These are phyloP conservation scores for Teleogryllus occipitalis DNA, from an alignment of 1,140 invertebrate genomes.

Conservation along the genomic window DNA sequence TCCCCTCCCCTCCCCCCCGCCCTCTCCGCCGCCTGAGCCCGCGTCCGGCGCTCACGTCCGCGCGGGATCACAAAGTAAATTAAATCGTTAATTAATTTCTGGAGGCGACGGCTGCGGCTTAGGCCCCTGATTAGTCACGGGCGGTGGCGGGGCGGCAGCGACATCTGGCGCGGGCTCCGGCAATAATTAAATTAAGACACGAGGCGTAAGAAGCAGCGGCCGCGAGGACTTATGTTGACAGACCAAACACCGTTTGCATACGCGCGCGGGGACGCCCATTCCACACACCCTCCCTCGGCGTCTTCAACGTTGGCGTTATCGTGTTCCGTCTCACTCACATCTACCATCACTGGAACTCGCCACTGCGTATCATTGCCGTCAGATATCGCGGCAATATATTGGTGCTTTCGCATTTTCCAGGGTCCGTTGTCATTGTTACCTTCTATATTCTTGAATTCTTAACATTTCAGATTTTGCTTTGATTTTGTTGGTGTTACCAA, in stretches of 20 bases:
- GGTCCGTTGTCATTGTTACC: too few species aligned
- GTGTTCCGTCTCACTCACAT: too few species aligned
- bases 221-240: neutral
- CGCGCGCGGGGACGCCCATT: neutral
- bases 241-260: neutral
- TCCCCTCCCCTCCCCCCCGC: neutral
- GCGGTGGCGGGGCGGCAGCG: too few species aligned
- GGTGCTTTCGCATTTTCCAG: too few species aligned
- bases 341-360: too few species aligned
- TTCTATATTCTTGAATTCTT: too few species aligned
- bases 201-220: neutral
- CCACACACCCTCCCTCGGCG: too few species aligned
- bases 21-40: neutral
- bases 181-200: neutral
- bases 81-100: slow-evolving; percentile 6
- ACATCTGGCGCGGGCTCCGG: neutral
- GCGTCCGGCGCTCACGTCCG: neutral
- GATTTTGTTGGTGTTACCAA: too few species aligned
- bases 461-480: too few species aligned
- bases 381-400: too few species aligned
- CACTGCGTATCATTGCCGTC: too few species aligned
- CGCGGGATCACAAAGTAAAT: neutral
- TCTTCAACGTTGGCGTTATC: too few species aligned
- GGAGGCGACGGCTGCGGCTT: neutral
- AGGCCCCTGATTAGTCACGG: neutral